Conservation (phyloP, 1,140 invertebrate genomes). For the Globodera rostochiensis region DNA sequence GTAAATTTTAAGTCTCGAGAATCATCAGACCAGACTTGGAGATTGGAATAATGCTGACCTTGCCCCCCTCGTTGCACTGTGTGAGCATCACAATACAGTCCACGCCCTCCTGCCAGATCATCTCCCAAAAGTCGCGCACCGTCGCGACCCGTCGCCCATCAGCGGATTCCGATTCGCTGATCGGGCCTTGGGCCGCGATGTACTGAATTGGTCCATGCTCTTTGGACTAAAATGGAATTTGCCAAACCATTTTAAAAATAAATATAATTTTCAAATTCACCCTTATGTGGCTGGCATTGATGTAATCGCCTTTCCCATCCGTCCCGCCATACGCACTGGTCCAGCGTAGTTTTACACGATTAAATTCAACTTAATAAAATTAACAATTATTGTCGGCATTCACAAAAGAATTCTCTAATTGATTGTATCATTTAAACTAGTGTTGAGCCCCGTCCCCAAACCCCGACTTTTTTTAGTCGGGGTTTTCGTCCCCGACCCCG, state of each 20-base stretch:
- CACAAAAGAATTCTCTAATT: no score
- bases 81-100: conserved; percentile 67
- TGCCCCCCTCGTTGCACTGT: conserved; percentile 66
- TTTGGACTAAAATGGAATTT: not conserved
- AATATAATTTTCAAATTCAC: conserved; percentile 18
- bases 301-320: conserved; percentile 41
- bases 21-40: not conserved
- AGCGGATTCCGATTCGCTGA: conserved; percentile 35
- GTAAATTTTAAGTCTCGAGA: no score
- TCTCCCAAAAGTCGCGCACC: conserved; percentile 66
- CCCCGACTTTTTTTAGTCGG: conserved; percentile 18
- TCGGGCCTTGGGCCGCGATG: conserved; percentile 53
- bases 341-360: conserved; percentile 46
- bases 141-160: conserved; percentile 44
- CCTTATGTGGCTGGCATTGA: conserved; percentile 49
- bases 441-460: no score
- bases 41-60: conserved; percentile 42
- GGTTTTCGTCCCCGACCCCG: not conserved
- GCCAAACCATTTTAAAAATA: not conserved
- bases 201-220: conserved; percentile 28
- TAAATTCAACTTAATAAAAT: conserved; percentile 49
- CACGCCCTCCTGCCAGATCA: conserved; percentile 67
- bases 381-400: no score
- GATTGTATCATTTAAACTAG: not conserved
- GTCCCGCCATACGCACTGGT: conserved; percentile 29